Evolutionary conservation across 1,140 invertebrate genomes (phyloP).

Genomic region (Cotesia vestalis): DNA sequence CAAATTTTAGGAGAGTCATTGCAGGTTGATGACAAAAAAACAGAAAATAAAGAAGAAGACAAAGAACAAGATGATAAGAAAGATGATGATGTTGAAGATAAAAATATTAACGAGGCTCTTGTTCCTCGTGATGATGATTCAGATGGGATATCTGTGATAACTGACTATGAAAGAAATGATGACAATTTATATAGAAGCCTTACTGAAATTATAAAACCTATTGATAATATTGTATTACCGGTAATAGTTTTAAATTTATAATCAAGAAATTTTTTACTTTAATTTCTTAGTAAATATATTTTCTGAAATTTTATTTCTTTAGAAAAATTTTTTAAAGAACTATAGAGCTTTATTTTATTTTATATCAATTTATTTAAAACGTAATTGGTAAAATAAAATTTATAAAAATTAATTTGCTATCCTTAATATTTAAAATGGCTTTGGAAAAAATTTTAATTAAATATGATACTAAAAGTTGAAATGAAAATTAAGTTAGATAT

Average conservation of each 20-base stretch:
- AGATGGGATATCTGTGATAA: conserved; percentile 37
- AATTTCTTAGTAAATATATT: too few relatives aligned
- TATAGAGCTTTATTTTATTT: too few relatives aligned
- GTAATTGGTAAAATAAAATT: too few relatives aligned
- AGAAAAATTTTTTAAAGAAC: too few relatives aligned
- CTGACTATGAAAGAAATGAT: conserved; percentile 33
- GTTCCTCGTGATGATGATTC: conserved; percentile 30
- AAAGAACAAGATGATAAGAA: background rate
- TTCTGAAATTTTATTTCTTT: too few relatives aligned
- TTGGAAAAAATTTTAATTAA: too few relatives aligned
- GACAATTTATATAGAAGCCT: background rate
- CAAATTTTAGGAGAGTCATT: conserved; percentile 8
- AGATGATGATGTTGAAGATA: background rate
- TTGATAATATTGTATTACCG: background rate
- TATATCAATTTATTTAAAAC: too few relatives aligned
- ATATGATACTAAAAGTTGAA: too few relatives aligned
- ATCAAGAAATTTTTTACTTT: background rate
- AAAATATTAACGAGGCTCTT: background rate
- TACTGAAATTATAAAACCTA: conserved; percentile 1
- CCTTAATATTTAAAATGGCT: too few relatives aligned
- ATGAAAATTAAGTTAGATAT: too few relatives aligned
- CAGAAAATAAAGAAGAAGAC: conserved; percentile 7
- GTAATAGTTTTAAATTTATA: background rate
- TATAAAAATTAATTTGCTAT: too few relatives aligned
- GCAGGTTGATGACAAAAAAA: background rate